Base-by-base conservation (phyloP, 2,113 vertebrate genomes). In the Scartelaos histophorus region DNA sequence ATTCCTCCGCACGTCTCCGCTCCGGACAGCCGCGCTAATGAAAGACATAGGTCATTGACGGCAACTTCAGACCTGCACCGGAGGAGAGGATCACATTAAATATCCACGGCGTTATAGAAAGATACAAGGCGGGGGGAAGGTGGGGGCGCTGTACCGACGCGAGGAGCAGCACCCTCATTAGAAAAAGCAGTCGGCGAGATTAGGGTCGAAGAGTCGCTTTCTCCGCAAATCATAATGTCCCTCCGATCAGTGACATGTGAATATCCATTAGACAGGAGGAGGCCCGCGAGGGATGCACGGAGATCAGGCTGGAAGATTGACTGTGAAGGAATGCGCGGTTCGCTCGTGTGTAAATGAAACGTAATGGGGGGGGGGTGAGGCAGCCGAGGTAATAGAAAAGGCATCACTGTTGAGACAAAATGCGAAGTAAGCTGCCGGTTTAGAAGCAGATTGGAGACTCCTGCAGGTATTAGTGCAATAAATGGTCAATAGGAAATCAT, bases 31-130 rank as follows among this genome's bases (percentile, higher is more conserved):
- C 94, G 3, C 95, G 95, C 96, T 98, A 98, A 98, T 98, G 97
- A 98, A 98, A 97, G 96, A 95, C 96, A 94, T 95, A 97, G 97
- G 97, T 98, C 97, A 97, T 94, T 95, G 95, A 94, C 93, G 95
- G 96, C 94, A 95, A 96, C 95, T 97, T 96, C 56, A 96, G 98
- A 96, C 95, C 95, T 95, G 95, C 95, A 93, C 94, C 94, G 56
- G 93, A 93, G 93, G 93, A 94, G 92, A 92, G 95, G 96, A 97
- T 96, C 95, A 94, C 96, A 97, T 97, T 97, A 98, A 97, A 97
- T 95, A 94, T 95, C 81, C 94, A 94, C 95, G 94, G 93, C 94
- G 94, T 96, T 96, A 95, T 94, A 58, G 56, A 24, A 25, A n/a
- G 19, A 51, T 95, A 92, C 94, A 94, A 88, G 87, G 46, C 22